Evolutionary conservation across 2,113 vertebrate species (phyloP), one percentile per base, ranked within the genome.

Genomic region (Falco punctatus): DNA sequence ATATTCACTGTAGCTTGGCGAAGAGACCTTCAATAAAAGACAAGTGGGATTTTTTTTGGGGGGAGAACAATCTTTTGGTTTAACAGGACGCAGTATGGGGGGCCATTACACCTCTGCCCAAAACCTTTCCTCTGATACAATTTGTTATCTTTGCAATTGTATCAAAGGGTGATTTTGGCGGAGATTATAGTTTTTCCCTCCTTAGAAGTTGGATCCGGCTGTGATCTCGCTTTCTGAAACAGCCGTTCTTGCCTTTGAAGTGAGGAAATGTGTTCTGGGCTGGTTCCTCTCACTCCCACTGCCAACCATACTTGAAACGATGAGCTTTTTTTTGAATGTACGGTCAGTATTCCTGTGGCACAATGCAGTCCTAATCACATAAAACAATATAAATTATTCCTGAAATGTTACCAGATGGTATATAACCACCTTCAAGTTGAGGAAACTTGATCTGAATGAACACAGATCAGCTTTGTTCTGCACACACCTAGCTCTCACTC

Each of bases 121-220:
- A 91, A 94, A 74, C 30, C 65, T 58, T 89, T 88, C 38, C 66
- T 57, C 54, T 61, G 55, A 70, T 75, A 87, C 40, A 33, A 65
- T 83, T 81, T 95, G 77, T 94, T 94, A 82, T 64, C 92, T 92
- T 75, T 24, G 1, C 49, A 79, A 79, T 38, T 61, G 58, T 90
- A 96, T 95, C 92, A 96, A 95, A 96, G 88, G 48, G 77, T 70
- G 77, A 96, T 86, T 88, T 94, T 78, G 49, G 74, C 7, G 0
- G 83, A 89, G 88, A 94, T 89, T 49, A 81, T 71, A 22, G 59
- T 65, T 91, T 90, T 92, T 92, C 81, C 49, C 28, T 87, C 48
- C 91, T 97, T 75, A 96, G 92, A 97, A 95, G 95, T 85, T 77
- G 86, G 33, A 87, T 79, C 65, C 1, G 49, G 48, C 89, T 97